Base-by-base conservation (phyloP, 2,888 invertebrate genomes). In the Rhagium mordax region DNA sequence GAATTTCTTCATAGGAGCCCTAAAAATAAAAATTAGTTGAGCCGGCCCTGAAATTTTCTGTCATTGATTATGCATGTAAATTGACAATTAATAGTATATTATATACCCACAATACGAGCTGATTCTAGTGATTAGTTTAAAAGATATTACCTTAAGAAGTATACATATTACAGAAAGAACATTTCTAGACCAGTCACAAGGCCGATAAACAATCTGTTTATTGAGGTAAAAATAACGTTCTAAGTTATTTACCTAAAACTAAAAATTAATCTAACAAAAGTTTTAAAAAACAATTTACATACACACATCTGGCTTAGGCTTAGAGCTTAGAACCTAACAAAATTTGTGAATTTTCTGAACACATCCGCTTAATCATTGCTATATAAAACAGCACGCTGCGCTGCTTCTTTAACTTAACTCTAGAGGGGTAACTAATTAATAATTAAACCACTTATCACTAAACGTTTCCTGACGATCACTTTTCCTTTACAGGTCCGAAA, bases 401-500 rank as follows among this genome's bases (percentile, higher is more conserved):
- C n/a, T n/a, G n/a, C n/a, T n/a, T 47, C 21, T 16, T 41, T 61
- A 41, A 41, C 61, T 16, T 6, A 20, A 16, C 33, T 13, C 41
- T 24, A 27, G 2, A 21, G n/a, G n/a, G n/a, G 10, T 41, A 4
- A n/a, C n/a, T 3, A 41, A 33, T 33, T 7, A 8, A 8, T 49
- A 24, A n/a, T 6, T 7, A 57, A 57, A 27, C 15, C 60, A 60
- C 41, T 41, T 21, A 3, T 60, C 60, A 60, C 60, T 33, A 10
- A 18, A 8, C 6, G 27, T 13, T 7, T 1, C 5, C 10, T 18
- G 41, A 18, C 57, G 2, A 55, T 20, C 47, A 41, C 10, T 24
- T n/a, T 61, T 59, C 41, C 29, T 71, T 62, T 49, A 15, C 69
- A 74, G 73, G 20, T 20, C 5, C 66, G 53, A 6, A 59, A 49